A percentile compares a stretch with the other conserved stretches of the same genome.
Conservation (phyloP, 2,797 vertebrate genomes). For the Champsocephalus esox region DNA sequence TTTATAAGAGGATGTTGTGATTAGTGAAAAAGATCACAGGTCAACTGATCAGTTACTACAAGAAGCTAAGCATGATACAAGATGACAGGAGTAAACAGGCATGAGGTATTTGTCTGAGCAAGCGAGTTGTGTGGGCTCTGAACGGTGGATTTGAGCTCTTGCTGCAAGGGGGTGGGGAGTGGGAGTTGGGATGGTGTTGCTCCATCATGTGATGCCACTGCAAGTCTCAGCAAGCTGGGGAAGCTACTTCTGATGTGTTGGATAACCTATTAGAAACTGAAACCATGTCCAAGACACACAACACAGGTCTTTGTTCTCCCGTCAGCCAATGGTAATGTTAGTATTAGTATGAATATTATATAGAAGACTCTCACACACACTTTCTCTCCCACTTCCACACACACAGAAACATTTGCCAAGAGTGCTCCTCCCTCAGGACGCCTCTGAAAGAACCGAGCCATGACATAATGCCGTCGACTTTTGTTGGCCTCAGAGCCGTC, state of each 20-base stretch:
- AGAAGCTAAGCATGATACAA: constrained; percentile 5
- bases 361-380: constrained; percentile 26
- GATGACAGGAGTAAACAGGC: constrained; percentile 33
- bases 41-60: constrained; percentile 19
- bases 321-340: constrained; percentile 28
- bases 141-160: constrained; percentile 13
- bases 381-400: constrained; percentile 34
- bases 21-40: not conserved
- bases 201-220: constrained; percentile 50
- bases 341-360: constrained; percentile 29
- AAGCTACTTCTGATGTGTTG: constrained; percentile 24
- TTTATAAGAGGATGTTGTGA: constrained; percentile 9
- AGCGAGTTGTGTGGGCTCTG: constrained; percentile 27
- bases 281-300: constrained; percentile 18
- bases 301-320: constrained; percentile 18
- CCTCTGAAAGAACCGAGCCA: constrained; percentile 52
- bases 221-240: constrained; percentile 53
- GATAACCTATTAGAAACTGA: constrained; percentile 16
- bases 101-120: constrained; percentile 41
- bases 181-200: constrained; percentile 1
- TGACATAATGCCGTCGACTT: constrained; percentile 67
- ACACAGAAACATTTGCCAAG: constrained; percentile 50
- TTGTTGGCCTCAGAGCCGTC: constrained; percentile 60
- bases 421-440: constrained; percentile 49
- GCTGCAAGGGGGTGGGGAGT: constrained; percentile 4